These are phyloP conservation scores for Asbolus verrucosus DNA, from an alignment of 1,140 invertebrate genomes.

Conservation along the genomic window DNA sequence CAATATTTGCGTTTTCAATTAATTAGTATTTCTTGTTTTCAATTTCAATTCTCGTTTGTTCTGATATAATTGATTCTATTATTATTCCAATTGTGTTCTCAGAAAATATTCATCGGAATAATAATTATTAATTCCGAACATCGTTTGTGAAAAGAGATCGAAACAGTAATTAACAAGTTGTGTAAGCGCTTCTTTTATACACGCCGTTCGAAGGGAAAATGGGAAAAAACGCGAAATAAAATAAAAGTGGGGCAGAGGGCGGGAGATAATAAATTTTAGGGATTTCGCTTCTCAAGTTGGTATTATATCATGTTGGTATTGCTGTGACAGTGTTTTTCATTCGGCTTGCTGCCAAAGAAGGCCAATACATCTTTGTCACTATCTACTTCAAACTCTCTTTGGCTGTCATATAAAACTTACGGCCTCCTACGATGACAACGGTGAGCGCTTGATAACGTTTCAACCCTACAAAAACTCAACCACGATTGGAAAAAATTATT, in stretches of 20 bases:
- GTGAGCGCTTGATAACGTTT: neutral
- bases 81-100: slow-evolving; percentile 51
- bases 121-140: slow-evolving; percentile 35
- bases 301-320: slow-evolving; percentile 45
- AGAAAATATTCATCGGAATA: slow-evolving; percentile 46
- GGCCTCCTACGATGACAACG: slow-evolving; percentile 18
- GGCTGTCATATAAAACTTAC: slow-evolving; percentile 28
- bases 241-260: slow-evolving; percentile 23
- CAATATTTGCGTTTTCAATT: slow-evolving; percentile 55
- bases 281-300: slow-evolving; percentile 37
- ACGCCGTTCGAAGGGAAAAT: neutral
- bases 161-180: slow-evolving; percentile 41
- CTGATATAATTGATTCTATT: slow-evolving; percentile 52
- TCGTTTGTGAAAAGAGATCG: slow-evolving; percentile 10
- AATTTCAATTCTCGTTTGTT: slow-evolving; percentile 51
- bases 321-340: slow-evolving; percentile 46
- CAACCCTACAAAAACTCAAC: neutral
- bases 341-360: slow-evolving; percentile 42
- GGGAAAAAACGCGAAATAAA: neutral
- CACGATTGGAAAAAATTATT: no score
- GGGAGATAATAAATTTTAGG: slow-evolving; percentile 27
- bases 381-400: slow-evolving; percentile 45
- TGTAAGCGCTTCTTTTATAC: slow-evolving; percentile 11
- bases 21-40: slow-evolving; percentile 53
- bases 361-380: slow-evolving; percentile 44